These are phyloP conservation scores for Dendrocincla tyrannina DNA, from an alignment of 2,797 vertebrate genomes.

Conservation along the genomic window DNA sequence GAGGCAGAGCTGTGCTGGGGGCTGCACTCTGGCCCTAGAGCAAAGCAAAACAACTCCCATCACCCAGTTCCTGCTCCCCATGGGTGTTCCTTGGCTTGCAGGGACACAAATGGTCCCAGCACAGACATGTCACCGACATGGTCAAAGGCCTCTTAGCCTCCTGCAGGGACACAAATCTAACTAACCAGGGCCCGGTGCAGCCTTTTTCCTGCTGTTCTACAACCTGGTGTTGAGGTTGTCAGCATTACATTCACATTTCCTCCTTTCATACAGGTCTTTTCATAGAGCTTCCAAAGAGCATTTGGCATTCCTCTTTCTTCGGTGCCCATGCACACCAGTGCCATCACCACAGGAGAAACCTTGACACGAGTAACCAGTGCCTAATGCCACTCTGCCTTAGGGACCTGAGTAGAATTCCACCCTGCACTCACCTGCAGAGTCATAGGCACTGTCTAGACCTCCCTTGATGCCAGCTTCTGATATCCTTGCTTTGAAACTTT, in stretches of 20 bases:
- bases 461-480: background rate
- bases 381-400: background rate
- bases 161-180: background rate
- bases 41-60: background rate
- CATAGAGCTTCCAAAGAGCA: background rate
- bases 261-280: background rate
- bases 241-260: background rate
- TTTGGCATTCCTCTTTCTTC: background rate
- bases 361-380: background rate
- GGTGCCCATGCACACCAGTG: background rate
- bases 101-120: background rate
- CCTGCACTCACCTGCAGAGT: background rate
- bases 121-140: background rate
- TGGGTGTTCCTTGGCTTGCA: background rate
- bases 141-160: background rate
- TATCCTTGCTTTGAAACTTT: background rate
- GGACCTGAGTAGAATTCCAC: background rate
- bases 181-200: background rate
- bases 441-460: background rate
- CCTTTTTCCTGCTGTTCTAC: background rate
- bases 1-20: accelerated
- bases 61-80: background rate
- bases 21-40: background rate
- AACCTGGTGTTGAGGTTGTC: background rate
- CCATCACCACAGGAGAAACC: background rate